Percentiles rank a stretch among this genome's conserved stretches.
Evolutionary conservation across 2,888 invertebrate genomes (phyloP).

Genomic region (Drosophila meridionalis): DNA sequence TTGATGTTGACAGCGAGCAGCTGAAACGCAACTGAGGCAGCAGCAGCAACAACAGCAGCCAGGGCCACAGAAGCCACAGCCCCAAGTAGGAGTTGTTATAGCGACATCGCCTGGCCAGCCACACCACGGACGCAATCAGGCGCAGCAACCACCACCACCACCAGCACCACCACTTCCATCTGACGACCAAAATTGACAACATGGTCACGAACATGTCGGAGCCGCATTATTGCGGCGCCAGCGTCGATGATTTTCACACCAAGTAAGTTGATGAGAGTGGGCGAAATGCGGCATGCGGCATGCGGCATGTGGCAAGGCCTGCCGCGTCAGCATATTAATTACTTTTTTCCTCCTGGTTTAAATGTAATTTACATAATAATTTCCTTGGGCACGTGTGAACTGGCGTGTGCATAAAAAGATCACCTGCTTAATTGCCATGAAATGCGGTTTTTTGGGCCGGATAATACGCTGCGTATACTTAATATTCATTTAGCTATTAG

Average conservation of each 20-base stretch:
- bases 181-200: conserved; percentile 55
- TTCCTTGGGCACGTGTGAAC: conserved; percentile 44
- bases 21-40: conserved; percentile 42
- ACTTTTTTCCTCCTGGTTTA: conserved; percentile 45
- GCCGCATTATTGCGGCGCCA: conserved; percentile 84
- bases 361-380: conserved; percentile 74
- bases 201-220: conserved; percentile 83
- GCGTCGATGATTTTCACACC: conserved; percentile 84
- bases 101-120: conserved; percentile 2
- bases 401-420: conserved; percentile 60
- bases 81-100: conserved; percentile 8
- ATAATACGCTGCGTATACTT: conserved; percentile 21
- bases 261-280: conserved; percentile 73
- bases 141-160: conserved; percentile 20
- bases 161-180: conserved; percentile 13
- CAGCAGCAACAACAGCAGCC: conserved; percentile 14
- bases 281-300: not conserved
- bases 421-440: conserved; percentile 60
- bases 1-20: conserved; percentile 49
- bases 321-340: conserved; percentile 66
- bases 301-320: not conserved
- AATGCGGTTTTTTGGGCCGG: conserved; percentile 21
- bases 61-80: conserved; percentile 21
- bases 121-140: conserved; percentile 28
- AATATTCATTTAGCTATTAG: conserved; percentile 10